phyloP scores from a whole-genome alignment of 2,888 invertebrate genomes.

The Dolichopus griseipennis region DNA sequence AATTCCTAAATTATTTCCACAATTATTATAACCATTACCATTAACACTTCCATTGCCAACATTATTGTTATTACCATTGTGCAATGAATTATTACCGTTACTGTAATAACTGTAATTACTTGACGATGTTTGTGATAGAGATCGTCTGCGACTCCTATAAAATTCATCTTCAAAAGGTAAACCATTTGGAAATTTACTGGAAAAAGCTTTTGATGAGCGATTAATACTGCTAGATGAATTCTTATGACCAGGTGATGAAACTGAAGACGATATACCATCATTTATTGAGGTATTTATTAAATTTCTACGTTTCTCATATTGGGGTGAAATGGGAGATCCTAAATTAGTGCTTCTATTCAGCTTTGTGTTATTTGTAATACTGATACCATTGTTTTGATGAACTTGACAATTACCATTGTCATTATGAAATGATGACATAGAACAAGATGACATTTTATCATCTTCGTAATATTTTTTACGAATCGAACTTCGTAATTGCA shows the following conservation, averaged over 20 bases:
- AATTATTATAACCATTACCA: constrained; percentile 10
- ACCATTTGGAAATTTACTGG: constrained; percentile 42
- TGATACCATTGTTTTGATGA: constrained; percentile 22
- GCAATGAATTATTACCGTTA: constrained; percentile 23
- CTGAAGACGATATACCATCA: not conserved
- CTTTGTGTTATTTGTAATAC: constrained; percentile 20
- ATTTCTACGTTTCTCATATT: constrained; percentile 9
- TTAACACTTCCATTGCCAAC: not conserved
- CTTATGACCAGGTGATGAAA: constrained; percentile 14
- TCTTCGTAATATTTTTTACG: constrained; percentile 31
- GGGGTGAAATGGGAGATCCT: constrained; percentile 7
- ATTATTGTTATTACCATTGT: constrained; percentile 12
- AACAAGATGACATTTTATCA: constrained; percentile 30
- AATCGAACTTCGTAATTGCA: constrained; percentile 23
- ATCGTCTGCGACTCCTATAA: constrained; percentile 34
- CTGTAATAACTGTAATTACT: constrained; percentile 43
- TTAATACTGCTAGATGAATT: constrained; percentile 37
- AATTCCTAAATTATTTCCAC: not conserved
- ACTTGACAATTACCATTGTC: too few relatives aligned
- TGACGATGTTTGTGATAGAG: constrained; percentile 40
- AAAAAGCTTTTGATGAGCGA: constrained; percentile 37
- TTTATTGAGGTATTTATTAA: not conserved
- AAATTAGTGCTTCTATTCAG: not conserved
- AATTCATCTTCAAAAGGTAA: constrained; percentile 43
- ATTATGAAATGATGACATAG: constrained; percentile 28